phyloP scores from a whole-genome alignment of 2,888 invertebrate species.

The Andrena minutula region DNA sequence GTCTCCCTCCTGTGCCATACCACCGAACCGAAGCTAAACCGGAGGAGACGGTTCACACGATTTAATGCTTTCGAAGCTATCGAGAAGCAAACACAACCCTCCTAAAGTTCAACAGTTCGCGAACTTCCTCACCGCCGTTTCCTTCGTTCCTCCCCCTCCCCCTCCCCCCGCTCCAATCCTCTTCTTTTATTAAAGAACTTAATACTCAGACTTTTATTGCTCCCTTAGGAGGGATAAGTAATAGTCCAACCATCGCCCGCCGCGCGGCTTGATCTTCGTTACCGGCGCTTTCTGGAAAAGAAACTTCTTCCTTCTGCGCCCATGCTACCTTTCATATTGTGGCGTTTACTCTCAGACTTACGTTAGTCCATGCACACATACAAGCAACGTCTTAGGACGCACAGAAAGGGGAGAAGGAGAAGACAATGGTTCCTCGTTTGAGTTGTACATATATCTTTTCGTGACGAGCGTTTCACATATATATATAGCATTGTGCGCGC shows the following conservation, averaged over 20 bases:
- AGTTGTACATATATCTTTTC: conserved; percentile 55
- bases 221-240: conserved; percentile 45
- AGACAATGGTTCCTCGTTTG: conserved; percentile 63
- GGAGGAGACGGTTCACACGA: conserved; percentile 18
- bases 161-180: background rate
- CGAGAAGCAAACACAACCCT: conserved; percentile 38
- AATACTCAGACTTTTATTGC: conserved; percentile 39
- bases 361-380: conserved; percentile 5
- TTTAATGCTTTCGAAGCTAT: conserved; percentile 34
- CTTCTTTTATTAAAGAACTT: conserved; percentile 48
- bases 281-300: conserved; percentile 14
- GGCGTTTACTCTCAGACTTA: conserved; percentile 23
- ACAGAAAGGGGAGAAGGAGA: conserved; percentile 46
- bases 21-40: conserved; percentile 12
- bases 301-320: conserved; percentile 23
- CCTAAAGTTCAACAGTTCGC: conserved; percentile 42
- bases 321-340: conserved; percentile 11
- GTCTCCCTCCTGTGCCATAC: conserved; percentile 10
- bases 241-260: conserved; percentile 18
- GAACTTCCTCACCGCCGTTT: conserved; percentile 13
- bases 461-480: conserved; percentile 45
- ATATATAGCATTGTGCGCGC: background rate
- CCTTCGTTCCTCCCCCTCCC: background rate
- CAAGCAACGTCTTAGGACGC: conserved; percentile 31
- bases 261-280: conserved; percentile 43